Evolutionary conservation across 2,113 vertebrate species (phyloP), one percentile per base, ranked within the genome.

Genomic region (Melanerpes formicivorus): DNA sequence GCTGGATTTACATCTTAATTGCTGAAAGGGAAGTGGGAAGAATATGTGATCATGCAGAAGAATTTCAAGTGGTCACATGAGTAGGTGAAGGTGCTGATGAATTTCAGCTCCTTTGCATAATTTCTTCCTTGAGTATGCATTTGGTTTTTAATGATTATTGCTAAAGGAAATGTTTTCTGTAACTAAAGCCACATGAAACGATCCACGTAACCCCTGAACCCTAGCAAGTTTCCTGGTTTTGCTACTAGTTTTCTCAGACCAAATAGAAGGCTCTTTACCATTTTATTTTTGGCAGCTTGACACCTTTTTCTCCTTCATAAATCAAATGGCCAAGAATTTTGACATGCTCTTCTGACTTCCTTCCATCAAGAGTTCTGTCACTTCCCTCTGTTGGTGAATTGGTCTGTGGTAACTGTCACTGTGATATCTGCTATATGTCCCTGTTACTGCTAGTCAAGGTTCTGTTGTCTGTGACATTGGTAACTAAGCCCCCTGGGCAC

Each of bases 21-120:
- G 30, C 50, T 66, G 56, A 62, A 76, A 30, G 25, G 50, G 26
- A 87, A 40, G 37, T 67, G 10, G 5, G 32, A 88, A 52, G 75
- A 87, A 37, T 58, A 82, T 87, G 21, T 63, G 85, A 42, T 93
- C 69, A 52, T 34, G 34, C 54, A 64, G 46, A 84, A 84, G 40
- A 76, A 82, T 90, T 88, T 91, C 81, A 82, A 22, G 30, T 59
- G 64, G 83, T 85, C 72, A 32, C 50, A 19, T 37, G 59, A 83
- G 30, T 16, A 60, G 65, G 42, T 67, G 66, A 90, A 87, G 76
- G 80, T 86, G 54, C 50, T 91, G 60, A 65, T 78, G 52, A 76
- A 63, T 87, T 95, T 96, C 87, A 83, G n/a, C 54, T 78, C 25
- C 76, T 79, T 96, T 71, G 81, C 90, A 75, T 86, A 80, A 84